Percentiles rank a stretch among this genome's conserved stretches.
Evolutionary conservation across 2,888 invertebrate species (phyloP).

Genomic region (Phymatocera aterrima): DNA sequence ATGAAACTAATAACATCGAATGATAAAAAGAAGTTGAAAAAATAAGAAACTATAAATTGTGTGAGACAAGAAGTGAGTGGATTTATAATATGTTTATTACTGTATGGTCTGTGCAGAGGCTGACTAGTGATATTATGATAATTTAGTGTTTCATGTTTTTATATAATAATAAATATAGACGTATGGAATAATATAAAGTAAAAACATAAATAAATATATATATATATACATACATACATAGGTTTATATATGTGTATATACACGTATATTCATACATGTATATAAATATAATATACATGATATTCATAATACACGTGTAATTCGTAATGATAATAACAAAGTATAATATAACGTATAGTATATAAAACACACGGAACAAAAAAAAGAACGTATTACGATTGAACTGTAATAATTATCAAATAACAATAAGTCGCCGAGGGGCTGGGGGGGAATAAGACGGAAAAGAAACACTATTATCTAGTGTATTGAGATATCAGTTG

Average conservation of each 20-base stretch:
- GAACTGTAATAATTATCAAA: neutral
- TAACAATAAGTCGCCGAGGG: neutral
- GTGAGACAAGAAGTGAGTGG: slow-evolving; percentile 29
- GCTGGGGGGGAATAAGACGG: neutral
- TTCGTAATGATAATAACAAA: neutral
- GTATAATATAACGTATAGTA: neutral
- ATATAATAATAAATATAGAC: neutral
- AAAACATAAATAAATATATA: neutral
- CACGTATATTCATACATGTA: neutral
- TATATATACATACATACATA: neutral
- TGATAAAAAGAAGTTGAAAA: neutral
- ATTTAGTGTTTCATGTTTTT: slow-evolving; percentile 27
- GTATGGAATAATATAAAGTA: neutral
- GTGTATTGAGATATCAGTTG: slow-evolving; percentile 6
- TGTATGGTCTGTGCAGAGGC: slow-evolving; percentile 16
- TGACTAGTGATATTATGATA: slow-evolving; percentile 26
- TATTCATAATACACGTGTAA: neutral
- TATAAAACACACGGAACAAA: neutral
- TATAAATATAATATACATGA: neutral
- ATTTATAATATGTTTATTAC: slow-evolving; percentile 23
- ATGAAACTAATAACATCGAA: neutral
- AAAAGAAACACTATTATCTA: neutral
- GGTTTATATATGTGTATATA: neutral
- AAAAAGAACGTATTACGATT: neutral
- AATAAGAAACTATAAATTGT: neutral